Conservation (phyloP, 2,113 vertebrate genomes). For the Larimichthys crocea region DNA sequence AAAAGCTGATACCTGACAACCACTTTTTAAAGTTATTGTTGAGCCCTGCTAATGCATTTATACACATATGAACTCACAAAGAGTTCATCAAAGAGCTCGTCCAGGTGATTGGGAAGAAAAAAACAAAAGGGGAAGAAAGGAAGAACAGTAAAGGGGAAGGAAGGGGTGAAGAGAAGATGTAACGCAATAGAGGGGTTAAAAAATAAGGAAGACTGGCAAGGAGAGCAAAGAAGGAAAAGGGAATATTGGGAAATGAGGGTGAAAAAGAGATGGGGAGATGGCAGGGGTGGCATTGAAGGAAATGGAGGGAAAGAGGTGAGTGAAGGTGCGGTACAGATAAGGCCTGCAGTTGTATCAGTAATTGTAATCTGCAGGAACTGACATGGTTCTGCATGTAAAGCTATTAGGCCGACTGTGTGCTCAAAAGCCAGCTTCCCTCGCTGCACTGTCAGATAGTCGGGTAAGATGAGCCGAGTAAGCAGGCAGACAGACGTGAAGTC, state of each 20-base stretch:
- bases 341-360: slow-evolving; percentile 74
- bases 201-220: slow-evolving; percentile 1
- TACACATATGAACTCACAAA: slow-evolving; percentile 1
- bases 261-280: slow-evolving; percentile 32
- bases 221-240: background rate
- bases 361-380: slow-evolving; percentile 78
- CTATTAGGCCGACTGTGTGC: slow-evolving; percentile 58
- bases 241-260: slow-evolving; percentile 26
- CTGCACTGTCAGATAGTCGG: slow-evolving; percentile 32
- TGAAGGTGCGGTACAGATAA: slow-evolving; percentile 70
- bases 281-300: slow-evolving; percentile 45
- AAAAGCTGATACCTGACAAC: no score
- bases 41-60: background rate
- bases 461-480: slow-evolving; percentile 23
- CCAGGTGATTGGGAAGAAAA: background rate
- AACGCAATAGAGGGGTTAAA: background rate
- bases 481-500: background rate
- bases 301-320: slow-evolving; percentile 45
- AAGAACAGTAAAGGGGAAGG: background rate
- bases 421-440: slow-evolving; percentile 39
- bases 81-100: slow-evolving; percentile 7
- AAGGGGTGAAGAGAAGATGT: background rate
- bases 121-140: background rate
- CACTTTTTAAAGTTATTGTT: no score
- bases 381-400: slow-evolving; percentile 79